Conservation (phyloP, 2,888 invertebrate genomes). For the Agriotes lineatus region DNA sequence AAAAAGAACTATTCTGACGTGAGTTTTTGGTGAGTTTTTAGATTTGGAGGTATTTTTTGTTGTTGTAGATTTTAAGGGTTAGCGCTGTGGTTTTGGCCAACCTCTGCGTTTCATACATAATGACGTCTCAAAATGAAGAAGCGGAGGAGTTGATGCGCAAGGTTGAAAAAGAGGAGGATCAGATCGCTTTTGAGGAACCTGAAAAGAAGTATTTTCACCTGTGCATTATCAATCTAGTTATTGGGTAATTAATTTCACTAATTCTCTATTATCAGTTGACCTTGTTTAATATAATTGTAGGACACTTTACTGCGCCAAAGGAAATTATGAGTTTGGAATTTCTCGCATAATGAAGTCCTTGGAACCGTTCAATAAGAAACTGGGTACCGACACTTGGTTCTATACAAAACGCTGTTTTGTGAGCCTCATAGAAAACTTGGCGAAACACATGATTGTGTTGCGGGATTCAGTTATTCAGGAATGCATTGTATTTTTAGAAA, state of each 20-base stretch:
- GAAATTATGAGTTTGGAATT: constrained; percentile 99
- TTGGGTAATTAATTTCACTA: constrained; percentile 78
- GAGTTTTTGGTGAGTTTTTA: no score
- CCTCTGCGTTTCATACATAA: constrained; percentile 98
- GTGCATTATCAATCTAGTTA: constrained; percentile 98
- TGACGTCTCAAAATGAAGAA: constrained; percentile 99
- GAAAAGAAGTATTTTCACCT: constrained; percentile 95
- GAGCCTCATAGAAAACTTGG: constrained; percentile 90
- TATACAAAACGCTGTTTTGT: constrained; percentile 97
- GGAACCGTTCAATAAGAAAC: constrained; percentile 92
- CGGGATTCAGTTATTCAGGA: constrained; percentile 90
- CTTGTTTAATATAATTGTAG: constrained; percentile 61
- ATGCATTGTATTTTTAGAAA: constrained; percentile 89
- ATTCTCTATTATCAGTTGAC: neutral
- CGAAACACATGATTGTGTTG: constrained; percentile 90
- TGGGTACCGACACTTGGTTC: constrained; percentile 99
- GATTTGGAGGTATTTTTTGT: no score
- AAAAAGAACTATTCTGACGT: constrained; percentile 91
- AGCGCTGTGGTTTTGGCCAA: constrained; percentile 99
- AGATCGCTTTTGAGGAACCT: constrained; percentile 90
- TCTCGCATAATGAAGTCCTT: constrained; percentile 97
- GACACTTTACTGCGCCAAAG: constrained; percentile 97
- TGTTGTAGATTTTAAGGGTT: constrained; percentile 84
- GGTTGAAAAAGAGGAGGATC: constrained; percentile 98
- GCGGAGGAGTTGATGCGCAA: constrained; percentile 99